These are phyloP conservation scores for Scomber scombrus DNA, from an alignment of 2,113 vertebrate genomes.

Conservation along the genomic window DNA sequence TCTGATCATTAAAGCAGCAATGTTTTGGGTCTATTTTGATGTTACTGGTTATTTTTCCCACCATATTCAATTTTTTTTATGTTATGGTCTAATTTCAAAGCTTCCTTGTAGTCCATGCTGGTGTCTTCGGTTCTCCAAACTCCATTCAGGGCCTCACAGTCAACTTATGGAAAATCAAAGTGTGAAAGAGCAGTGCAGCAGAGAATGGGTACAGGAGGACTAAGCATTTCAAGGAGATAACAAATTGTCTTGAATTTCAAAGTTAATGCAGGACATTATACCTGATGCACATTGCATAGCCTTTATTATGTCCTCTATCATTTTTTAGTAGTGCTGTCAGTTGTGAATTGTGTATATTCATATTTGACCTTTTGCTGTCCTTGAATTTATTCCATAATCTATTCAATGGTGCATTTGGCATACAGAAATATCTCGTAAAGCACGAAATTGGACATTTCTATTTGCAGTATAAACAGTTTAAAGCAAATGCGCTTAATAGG, in stretches of 20 bases:
- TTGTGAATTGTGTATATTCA: constrained; percentile 59
- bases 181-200: background rate
- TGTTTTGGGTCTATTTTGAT: too few relatives aligned
- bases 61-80: too few relatives aligned
- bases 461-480: constrained; percentile 9
- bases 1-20: too few relatives aligned
- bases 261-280: constrained; percentile 34
- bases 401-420: constrained; percentile 13
- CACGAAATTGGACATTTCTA: constrained; percentile 19
- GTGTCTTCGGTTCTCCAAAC: background rate
- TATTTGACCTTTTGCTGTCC: constrained; percentile 52
- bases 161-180: constrained; percentile 12
- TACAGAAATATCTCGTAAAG: constrained; percentile 6
- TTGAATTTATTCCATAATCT: constrained; percentile 35
- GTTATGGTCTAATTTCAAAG: too few relatives aligned
- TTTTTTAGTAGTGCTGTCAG: constrained; percentile 42
- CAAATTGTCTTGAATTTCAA: constrained; percentile 40
- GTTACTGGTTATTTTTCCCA: too few relatives aligned
- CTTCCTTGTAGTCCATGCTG: too few relatives aligned
- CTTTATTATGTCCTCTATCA: constrained; percentile 51
- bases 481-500: background rate
- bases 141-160: background rate
- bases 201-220: constrained; percentile 1
- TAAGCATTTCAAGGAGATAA: constrained; percentile 52
- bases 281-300: constrained; percentile 60